Evolutionary conservation across 2,888 invertebrate genomes (phyloP).

Genomic region (Xestia xanthographa): DNA sequence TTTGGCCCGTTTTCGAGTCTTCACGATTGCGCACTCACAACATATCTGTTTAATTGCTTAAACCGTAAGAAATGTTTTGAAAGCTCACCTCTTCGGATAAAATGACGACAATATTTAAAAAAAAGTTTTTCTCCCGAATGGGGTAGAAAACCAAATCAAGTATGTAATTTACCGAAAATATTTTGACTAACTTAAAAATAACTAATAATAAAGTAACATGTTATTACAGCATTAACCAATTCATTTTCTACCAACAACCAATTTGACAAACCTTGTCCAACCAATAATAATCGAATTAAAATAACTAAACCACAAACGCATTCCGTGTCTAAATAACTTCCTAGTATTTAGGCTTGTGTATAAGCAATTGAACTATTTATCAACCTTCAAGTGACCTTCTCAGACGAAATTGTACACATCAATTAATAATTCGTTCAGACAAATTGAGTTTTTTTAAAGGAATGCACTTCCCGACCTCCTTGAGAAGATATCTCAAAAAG

Average conservation of each 20-base stretch:
- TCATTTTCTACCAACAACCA: conserved; percentile 13
- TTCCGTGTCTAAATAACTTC: conserved; percentile 64
- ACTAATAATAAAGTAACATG: background rate
- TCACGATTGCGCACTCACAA: too few species aligned
- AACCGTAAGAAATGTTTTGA: too few species aligned
- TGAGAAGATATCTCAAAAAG: conserved; percentile 36
- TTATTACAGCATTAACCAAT: conserved; percentile 14
- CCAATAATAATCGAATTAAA: conserved; percentile 59
- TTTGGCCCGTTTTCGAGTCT: too few species aligned
- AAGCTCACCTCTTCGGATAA: background rate
- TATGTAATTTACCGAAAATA: background rate
- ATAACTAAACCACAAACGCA: conserved; percentile 35
- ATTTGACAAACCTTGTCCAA: conserved; percentile 48
- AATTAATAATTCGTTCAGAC: conserved; percentile 47
- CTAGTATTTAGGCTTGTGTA: conserved; percentile 28
- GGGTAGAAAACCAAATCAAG: background rate
- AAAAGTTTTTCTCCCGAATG: background rate
- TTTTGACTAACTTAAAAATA: conserved; percentile 3
- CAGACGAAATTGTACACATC: conserved; percentile 57
- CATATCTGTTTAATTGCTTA: too few species aligned
- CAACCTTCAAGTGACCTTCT: conserved; percentile 69
- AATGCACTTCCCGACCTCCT: conserved; percentile 62
- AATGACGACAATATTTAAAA: background rate
- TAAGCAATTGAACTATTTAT: conserved; percentile 66
- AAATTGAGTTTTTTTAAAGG: conserved; percentile 49